Conservation (phyloP, 2,888 invertebrate species). For the Polydesmus complanatus region DNA sequence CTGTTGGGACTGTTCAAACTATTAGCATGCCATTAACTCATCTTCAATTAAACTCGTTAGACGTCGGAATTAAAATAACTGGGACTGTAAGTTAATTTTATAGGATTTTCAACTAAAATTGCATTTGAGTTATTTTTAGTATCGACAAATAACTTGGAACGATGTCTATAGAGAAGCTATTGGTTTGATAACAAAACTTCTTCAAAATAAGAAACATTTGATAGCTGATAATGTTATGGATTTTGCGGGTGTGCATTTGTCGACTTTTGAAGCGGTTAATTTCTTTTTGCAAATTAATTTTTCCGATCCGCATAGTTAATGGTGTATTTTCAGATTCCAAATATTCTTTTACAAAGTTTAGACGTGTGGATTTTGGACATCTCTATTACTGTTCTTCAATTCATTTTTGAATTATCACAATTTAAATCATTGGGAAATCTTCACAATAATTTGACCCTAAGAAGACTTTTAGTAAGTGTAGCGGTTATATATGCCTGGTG, state of each 20-base stretch:
- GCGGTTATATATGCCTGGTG: too few species aligned
- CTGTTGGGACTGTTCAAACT: background rate
- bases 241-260: conserved; percentile 3
- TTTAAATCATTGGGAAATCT: conserved; percentile 1
- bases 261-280: background rate
- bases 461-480: conserved; percentile 3
- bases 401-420: conserved; percentile 4
- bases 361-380: background rate
- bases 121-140: background rate
- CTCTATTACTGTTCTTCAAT: background rate
- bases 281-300: background rate
- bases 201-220: conserved; percentile 6
- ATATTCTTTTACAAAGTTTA: background rate
- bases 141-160: background rate
- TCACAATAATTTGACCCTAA: background rate
- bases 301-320: background rate
- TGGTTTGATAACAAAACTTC: conserved; percentile 2
- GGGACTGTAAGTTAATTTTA: too few species aligned
- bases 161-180: background rate
- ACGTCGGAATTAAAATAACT: background rate
- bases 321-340: background rate
- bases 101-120: too few species aligned
- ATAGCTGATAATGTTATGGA: conserved; percentile 1
- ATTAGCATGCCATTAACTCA: conserved; percentile 5
- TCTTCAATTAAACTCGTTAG: background rate